Conservation (phyloP, 2,888 invertebrate species). For the Agriopis marginaria region DNA sequence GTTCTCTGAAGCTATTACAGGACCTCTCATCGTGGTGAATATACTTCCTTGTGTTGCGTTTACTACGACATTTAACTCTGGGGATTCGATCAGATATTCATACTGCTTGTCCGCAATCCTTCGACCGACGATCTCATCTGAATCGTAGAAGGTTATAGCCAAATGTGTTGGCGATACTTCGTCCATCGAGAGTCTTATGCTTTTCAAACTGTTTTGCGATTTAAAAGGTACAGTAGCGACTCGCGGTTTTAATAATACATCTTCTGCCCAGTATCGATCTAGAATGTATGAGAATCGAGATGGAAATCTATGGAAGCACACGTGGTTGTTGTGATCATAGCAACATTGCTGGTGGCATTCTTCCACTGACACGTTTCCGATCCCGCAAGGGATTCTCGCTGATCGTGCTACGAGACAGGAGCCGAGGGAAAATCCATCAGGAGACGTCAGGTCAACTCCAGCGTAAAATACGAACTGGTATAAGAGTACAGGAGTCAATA, state of each 20-base stretch:
- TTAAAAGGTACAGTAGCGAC: conserved; percentile 67
- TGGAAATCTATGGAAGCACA: conserved; percentile 84
- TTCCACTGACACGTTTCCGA: conserved; percentile 56
- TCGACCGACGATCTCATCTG: conserved; percentile 54
- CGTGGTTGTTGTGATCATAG: conserved; percentile 69
- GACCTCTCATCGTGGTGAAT: conserved; percentile 85
- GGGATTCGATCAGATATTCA: conserved; percentile 60
- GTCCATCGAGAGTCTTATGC: conserved; percentile 67
- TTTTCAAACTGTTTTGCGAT: conserved; percentile 57
- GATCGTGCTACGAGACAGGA: conserved; percentile 68
- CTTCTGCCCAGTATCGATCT: conserved; percentile 67
- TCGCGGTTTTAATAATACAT: conserved; percentile 64
- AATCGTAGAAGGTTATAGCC: conserved; percentile 68
- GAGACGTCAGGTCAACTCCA: conserved; percentile 59
- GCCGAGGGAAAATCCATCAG: conserved; percentile 74
- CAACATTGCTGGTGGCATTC: conserved; percentile 83
- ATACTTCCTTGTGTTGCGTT: conserved; percentile 66
- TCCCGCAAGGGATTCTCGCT: conserved; percentile 72
- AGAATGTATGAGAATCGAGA: conserved; percentile 81
- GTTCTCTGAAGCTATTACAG: conserved; percentile 85
- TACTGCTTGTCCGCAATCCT: conserved; percentile 64
- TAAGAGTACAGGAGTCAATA: conserved; percentile 66
- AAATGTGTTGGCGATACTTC: conserved; percentile 73
- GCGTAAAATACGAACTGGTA: conserved; percentile 66
- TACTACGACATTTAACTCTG: conserved; percentile 66